These are phyloP conservation scores for Neodiprion virginianus DNA, from an alignment of 1,140 invertebrate species.

Conservation along the genomic window DNA sequence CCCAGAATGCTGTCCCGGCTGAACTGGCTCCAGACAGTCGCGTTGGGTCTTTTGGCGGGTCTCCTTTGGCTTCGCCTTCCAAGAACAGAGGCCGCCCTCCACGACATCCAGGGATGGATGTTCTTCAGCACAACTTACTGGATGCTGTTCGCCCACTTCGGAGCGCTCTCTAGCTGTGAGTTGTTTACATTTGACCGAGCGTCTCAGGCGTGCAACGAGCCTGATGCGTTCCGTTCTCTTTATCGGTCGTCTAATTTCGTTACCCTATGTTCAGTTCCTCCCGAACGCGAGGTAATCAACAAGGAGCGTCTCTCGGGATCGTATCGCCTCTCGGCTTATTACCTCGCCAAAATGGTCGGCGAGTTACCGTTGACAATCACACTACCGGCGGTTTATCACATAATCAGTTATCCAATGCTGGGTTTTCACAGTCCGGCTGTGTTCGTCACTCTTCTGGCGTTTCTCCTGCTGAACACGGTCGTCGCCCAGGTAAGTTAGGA, in stretches of 20 bases:
- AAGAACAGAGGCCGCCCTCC: constrained; percentile 75
- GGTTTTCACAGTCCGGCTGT: constrained; percentile 69
- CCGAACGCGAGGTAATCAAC: constrained; percentile 82
- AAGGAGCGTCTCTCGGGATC: constrained; percentile 84
- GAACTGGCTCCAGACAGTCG: constrained; percentile 83
- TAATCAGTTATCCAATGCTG: constrained; percentile 83
- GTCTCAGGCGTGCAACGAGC: constrained; percentile 18
- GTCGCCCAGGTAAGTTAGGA: constrained; percentile 71
- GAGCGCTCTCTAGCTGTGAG: constrained; percentile 79
- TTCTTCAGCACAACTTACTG: constrained; percentile 88
- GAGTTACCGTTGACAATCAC: constrained; percentile 81
- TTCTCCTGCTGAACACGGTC: constrained; percentile 78
- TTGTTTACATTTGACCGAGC: constrained; percentile 27
- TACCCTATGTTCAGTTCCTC: constrained; percentile 69
- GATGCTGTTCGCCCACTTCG: constrained; percentile 87
- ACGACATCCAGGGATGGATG: constrained; percentile 87
- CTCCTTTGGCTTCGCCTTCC: constrained; percentile 83
- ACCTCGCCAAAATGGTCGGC: constrained; percentile 85
- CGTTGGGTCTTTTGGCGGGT: constrained; percentile 76
- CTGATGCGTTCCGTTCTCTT: background rate
- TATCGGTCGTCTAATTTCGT: no score
- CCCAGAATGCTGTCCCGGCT: constrained; percentile 81
- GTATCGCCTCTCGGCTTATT: constrained; percentile 85
- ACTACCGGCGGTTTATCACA: constrained; percentile 79
- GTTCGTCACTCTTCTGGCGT: constrained; percentile 75